Evolutionary conservation across 2,113 vertebrate genomes (phyloP), one percentile per base, ranked within the genome.

Genomic region (Podarcis muralis): DNA sequence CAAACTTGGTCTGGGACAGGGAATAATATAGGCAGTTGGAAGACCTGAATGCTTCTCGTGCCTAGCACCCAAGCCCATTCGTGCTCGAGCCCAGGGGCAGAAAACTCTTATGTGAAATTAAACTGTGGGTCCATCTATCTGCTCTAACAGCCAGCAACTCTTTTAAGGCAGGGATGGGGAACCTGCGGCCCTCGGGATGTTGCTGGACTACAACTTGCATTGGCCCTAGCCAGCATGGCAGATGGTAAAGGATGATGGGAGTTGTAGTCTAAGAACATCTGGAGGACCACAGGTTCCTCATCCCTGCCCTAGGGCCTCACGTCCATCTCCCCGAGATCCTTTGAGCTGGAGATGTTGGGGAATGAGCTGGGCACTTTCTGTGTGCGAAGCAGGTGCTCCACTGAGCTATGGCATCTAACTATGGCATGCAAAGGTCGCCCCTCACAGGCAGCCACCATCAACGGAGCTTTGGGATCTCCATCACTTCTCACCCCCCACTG

Each of bases 1-100:
- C 98, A 22, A 99, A 99, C 95, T 99, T 98, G 0, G 98, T 99
- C 98, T 99, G 15, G 3, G 40, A 81, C 0, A 3, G 16, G 35
- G 48, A n/a, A 9, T 5, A 37, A 16, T 35, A 74, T n/a, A 53
- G 16, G 15, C 30, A 72, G 27, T 37, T 83, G 69, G 48, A 90
- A 77, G 59, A 32, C 30, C 43, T 69, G 40, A 68, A 77, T 62
- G 23, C 18, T 65, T 20, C 2, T 16, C n/a, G 6, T 18, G 13
- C 48, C 25, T 27, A 18, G 62, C 25, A 69, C 35, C 65, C 18
- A 57, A 5, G 27, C 6, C n/a, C 43, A 15, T 25, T 53, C 6
- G 13, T 6, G 27, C 5, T 27, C 7, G 27, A 23, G 59, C 35
- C 23, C 25, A 40, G 23, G 30, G 27, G 27, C 57, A 72, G 13